Evolutionary conservation across 35 echinoderm and acorn worm genomes (phyloP).

Genomic region (Heliocidaris erythrogramma): DNA sequence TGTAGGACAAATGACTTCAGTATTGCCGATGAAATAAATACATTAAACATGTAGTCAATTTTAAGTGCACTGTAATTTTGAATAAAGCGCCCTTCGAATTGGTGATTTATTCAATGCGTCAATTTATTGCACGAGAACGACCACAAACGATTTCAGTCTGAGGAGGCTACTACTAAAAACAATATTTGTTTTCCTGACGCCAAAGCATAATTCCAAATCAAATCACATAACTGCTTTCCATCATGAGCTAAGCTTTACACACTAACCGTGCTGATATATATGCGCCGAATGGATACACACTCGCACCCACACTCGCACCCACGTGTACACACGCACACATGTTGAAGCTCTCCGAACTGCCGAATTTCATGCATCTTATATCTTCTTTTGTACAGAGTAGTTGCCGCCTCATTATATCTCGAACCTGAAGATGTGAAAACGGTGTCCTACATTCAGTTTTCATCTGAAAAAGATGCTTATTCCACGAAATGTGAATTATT

Average conservation of each 20-base stretch:
- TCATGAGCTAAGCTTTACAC: not conserved
- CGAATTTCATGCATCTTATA: not conserved
- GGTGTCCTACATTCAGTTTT: too few relatives aligned
- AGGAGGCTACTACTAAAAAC: not conserved
- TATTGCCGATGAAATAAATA: not conserved
- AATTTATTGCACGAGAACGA: not conserved
- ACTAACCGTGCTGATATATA: not conserved
- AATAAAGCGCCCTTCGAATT: not conserved
- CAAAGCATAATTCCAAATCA: not conserved
- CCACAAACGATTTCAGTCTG: not conserved
- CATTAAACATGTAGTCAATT: not conserved
- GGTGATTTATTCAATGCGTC: not conserved
- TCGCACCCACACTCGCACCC: not conserved
- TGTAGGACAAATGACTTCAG: not conserved
- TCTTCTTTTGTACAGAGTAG: too few relatives aligned
- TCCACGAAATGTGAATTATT: too few relatives aligned
- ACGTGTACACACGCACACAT: not conserved
- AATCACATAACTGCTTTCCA: not conserved
- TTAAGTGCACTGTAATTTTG: not conserved
- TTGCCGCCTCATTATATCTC: too few relatives aligned
- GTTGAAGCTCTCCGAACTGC: not conserved
- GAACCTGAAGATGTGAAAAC: too few relatives aligned
- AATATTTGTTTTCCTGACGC: constrained; percentile 15
- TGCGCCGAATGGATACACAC: not conserved
- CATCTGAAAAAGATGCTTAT: too few relatives aligned